Base-by-base conservation (phyloP, 2,888 invertebrate species). In the Cosmia pyralina region DNA sequence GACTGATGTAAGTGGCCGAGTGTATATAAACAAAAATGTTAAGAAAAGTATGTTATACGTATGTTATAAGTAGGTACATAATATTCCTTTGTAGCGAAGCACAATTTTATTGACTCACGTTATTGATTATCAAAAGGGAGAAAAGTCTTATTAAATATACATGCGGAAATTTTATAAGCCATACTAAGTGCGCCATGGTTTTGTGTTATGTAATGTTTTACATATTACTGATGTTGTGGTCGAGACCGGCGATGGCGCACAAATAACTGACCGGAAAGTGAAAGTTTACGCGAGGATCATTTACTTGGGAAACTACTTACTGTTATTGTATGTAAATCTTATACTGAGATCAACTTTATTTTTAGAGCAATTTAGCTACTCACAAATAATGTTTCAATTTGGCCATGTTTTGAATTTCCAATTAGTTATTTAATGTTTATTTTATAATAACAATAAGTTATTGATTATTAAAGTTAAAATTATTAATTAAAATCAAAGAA, bases 221-320 rank as follows among this genome's bases (percentile, higher is more conserved):
- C 85, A 85, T 85, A 79, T 83, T 77, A 85, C 85, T 73, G 81
- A 81, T 86, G 74, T 78, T 74, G 80, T 72, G 78, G 73, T 74
- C 10, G 81, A 81, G 73, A 81, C 73, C 67, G 67, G 79, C 75
- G 71, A 70, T 44, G 71, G 69, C 72, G 79, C 75, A 72, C 50
- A 64, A 69, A 64, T 69, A 62, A 72, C 67, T 65, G 58, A 77
- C 71, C 72, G 75, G 83, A 84, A 88, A 88, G 88, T 88, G 88
- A 88, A 88, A 88, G 88, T 85, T 85, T 83, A 77, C 79, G 72
- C 67, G 83, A 82, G 79, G 78, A 83, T 83, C 67, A 73, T 78
- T 72, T 80, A 72, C 81, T 82, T 74, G 62, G 75, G 70, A 81
- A 81, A 80, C 65, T 72, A 44, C 65, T 63, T 76, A 77, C 62